Base-by-base conservation (phyloP, 2,888 invertebrate species). In the Aquatica leii region DNA sequence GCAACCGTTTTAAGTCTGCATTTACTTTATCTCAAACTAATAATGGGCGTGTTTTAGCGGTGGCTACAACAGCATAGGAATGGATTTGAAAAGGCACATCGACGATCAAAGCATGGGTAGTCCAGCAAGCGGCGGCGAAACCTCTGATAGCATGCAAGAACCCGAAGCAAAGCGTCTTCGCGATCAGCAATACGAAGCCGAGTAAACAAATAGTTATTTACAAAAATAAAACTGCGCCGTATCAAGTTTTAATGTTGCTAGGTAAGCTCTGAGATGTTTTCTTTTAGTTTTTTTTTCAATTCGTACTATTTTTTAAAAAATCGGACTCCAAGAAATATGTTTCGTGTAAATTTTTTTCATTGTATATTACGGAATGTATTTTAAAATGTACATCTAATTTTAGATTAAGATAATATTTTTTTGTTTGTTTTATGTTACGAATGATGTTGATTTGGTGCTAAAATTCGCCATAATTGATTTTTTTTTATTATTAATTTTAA, bases 11-110 rank as follows among this genome's bases (percentile, higher is more conserved):
- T n/a, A n/a, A n/a, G n/a, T n/a, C n/a, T n/a, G n/a, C n/a, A n/a
- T n/a, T n/a, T n/a, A n/a, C n/a, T n/a, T n/a, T n/a, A n/a, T n/a
- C n/a, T n/a, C n/a, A n/a, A n/a, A n/a, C n/a, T n/a, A n/a, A 15
- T 34, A 14, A 1, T 43, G 14, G 9, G 5, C n/a, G 15, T 54
- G 17, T 56, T 67, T 73, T 53, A 75, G 76, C 58, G 75, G 74
- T 58, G 77, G 73, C 70, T 78, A 77, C 64, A 70, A 71, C 61
- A 77, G 65, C 62, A 70, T 77, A 34, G 79, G 80, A 43, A 64
- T 80, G 66, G 82, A 81, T 67, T 69, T 82, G 62, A 81, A 82
- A 64, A 74, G 81, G 72, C 81, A 81, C 65, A 62, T 78, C 60
- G 76, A 76, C 31, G 80, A 80, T 37, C 79, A 79, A 69, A 78